Evolutionary conservation across 2,797 vertebrate species (phyloP).

Genomic region (Crocodylus rhombifer): DNA sequence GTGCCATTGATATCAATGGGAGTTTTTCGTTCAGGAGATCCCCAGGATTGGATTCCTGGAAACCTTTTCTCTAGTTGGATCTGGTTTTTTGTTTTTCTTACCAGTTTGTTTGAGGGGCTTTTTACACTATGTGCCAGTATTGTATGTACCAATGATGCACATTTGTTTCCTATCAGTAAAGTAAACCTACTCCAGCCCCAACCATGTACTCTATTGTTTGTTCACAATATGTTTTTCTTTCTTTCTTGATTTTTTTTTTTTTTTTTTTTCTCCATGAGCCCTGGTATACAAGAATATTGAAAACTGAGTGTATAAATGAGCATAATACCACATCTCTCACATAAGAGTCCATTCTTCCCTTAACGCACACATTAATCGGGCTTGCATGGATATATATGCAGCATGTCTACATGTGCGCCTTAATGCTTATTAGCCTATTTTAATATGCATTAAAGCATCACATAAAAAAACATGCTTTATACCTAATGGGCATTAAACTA

Average conservation of each 20-base stretch:
- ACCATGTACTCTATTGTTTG: not conserved
- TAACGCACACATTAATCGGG: not conserved
- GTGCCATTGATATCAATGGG: not conserved
- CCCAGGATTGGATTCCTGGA: not conserved
- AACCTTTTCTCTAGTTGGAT: not conserved
- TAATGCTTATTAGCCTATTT: too few relatives aligned
- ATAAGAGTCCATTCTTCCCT: not conserved
- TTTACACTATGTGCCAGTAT: not conserved
- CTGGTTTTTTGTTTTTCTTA: slow-evolving; percentile 20
- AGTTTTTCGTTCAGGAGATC: not conserved
- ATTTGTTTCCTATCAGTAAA: slow-evolving; percentile 46
- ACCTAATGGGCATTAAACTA: too few relatives aligned
- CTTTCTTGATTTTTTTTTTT: not conserved
- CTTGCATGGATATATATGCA: not conserved
- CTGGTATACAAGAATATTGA: not conserved
- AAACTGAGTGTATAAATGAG: not conserved
- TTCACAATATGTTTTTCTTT: not conserved
- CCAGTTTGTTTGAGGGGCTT: not conserved
- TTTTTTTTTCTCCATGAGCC: not conserved
- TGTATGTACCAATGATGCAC: not conserved
- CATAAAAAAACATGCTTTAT: too few relatives aligned
- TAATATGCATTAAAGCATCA: too few relatives aligned
- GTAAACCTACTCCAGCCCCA: not conserved
- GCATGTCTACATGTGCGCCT: too few relatives aligned
- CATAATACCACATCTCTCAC: not conserved